phyloP scores from a whole-genome alignment of 2,797 vertebrate species.

The Rhynchonycteris naso region DNA sequence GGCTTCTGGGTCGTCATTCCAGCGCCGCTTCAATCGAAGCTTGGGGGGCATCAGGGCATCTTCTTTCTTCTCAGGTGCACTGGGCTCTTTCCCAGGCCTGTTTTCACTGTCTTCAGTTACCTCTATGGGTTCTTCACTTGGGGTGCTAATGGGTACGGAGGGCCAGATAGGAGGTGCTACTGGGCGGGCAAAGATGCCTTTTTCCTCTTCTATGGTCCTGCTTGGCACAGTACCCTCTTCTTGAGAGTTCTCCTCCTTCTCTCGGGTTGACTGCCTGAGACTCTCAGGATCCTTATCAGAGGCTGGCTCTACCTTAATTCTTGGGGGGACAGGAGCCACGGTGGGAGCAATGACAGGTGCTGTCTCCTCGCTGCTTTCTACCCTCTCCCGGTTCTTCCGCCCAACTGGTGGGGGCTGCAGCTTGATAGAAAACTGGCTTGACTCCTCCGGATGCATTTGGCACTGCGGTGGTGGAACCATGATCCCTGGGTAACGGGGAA shows the following conservation, averaged over 20 bases:
- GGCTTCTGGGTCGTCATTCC: conserved; percentile 83
- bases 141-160: rapidly evolving
- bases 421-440: conserved; percentile 86
- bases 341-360: background rate
- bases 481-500: conserved; percentile 86
- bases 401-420: conserved; percentile 86
- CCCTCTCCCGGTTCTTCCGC: conserved; percentile 83
- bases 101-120: conserved; percentile 69
- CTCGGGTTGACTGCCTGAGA: background rate
- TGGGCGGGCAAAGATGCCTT: conserved; percentile 78
- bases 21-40: conserved; percentile 86
- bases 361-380: conserved; percentile 74
- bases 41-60: conserved; percentile 87
- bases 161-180: conserved; percentile 65
- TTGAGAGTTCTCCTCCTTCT: background rate
- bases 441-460: conserved; percentile 82
- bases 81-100: background rate
- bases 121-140: conserved; percentile 63
- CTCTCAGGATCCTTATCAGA: conserved; percentile 74
- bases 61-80: conserved; percentile 75
- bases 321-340: background rate
- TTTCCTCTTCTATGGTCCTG: conserved; percentile 63
- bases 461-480: conserved; percentile 83
- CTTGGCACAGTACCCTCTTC: conserved; percentile 38
- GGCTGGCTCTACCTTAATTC: conserved; percentile 82